Base-by-base conservation (phyloP, 2,113 vertebrate species). In the Hemiprocne comata region DNA sequence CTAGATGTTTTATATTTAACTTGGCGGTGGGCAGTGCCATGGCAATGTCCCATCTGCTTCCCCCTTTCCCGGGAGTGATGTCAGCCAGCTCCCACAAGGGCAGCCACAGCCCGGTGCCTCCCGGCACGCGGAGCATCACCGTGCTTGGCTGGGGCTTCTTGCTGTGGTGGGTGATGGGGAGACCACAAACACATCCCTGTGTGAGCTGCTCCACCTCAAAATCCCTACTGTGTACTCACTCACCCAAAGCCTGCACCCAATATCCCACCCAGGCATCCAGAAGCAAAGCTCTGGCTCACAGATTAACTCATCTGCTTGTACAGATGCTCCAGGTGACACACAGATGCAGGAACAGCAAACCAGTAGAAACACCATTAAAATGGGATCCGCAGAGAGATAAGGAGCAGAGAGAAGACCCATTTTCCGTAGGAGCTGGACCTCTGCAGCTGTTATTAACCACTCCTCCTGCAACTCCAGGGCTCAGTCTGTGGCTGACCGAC, bases 1-100 rank as follows among this genome's bases (percentile, higher is more conserved):
- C 88, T 95, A 34, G 57, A 73, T 92, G 92, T 40, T 94, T 95
- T 95, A 95, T 96, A 97, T 97, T 97, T 97, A 95, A 96, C 96
- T 95, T 93, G 89, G 81, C 94, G 81, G 95, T 94, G 88, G 96
- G 95, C 96, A 96, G 93, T 72, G 92, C 86, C 93, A 86, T 62
- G 74, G 92, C 95, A 94, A 89, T 94, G 72, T 89, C 94, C 91
- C 96, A 97, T 97, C 93, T 97, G 97, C 96, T 95, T 80, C 60
- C 88, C 95, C 88, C 77, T 58, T 80, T 84, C 92, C 92, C 1
- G 1, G 74, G 64, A 96, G 77, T 40, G 93, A 94, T 95, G 91
- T 89, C 94, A 95, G 89, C 6, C 64, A 7, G 90, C 64, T 93
- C 83, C 81, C 31, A 6, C 2, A 15, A 70, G 71, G 80, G 85